Evolutionary conservation across 2,113 vertebrate species (phyloP), one percentile per base, ranked within the genome.

Genomic region (Periophthalmodon schlosseri): DNA sequence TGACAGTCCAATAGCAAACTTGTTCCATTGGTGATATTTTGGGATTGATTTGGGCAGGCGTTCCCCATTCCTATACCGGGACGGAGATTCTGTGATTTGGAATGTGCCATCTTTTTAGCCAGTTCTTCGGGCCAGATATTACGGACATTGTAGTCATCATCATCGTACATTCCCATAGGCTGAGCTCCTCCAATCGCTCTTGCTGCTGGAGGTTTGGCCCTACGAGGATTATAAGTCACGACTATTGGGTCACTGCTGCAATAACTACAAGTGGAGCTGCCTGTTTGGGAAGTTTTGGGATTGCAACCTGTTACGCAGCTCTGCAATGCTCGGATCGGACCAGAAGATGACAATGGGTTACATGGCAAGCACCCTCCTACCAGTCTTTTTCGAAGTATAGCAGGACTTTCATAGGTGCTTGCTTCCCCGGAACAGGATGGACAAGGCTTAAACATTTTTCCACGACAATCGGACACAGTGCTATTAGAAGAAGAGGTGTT

Each of bases 171-270:
- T 24, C 84, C 85, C 69, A 85, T 82, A 0, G 79, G 65, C 56
- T 86, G 84, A 70, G 84, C 74, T 5, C 87, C 81, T 33, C 85
- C 89, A 0, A 72, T 23, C 75, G 84, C 83, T 86, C 85, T 84
- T 74, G 85, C 88, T 1, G 84, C 87, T 1, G 92, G 91, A 8
- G 90, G 89, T 68, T 94, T 91, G 15, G 89, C 86, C 63, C 89
- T 80, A 65, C 86, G 92, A 57, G 95, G 94, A 80, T 95, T 94
- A 75, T 90, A 95, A 47, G 94, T 94, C 65, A 96, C 94, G 49
- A 96, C 94, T 46, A 96, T 96, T 61, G 95, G 95, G 84, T 96
- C 95, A 44, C 95, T 95, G 91, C 95, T 95, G 83, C 95, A 95
- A 86, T 95, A 95, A 84, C 95, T 95, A 85, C 94, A 96, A 74